Base-by-base conservation (phyloP, 2,797 vertebrate species). In the Acrossocheilus fasciatus region DNA sequence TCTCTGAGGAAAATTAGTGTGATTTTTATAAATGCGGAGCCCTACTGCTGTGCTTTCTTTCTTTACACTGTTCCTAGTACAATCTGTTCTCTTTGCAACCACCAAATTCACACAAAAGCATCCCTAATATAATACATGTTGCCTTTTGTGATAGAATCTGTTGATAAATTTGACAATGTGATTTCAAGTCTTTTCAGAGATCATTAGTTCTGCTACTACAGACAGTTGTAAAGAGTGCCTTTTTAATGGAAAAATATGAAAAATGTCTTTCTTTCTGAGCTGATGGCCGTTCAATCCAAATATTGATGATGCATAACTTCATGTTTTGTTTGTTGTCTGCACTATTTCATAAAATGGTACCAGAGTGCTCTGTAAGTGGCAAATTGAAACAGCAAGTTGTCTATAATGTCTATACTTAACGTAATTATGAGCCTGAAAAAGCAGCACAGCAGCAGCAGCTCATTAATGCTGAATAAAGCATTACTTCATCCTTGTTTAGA, bases 401-500 rank as follows among this genome's bases (percentile, higher is more conserved):
- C 50, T 54, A 39, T 81, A 81, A 81, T 23, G 26, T 59, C 68
- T 54, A 30, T 41, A 70, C 23, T 6, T 72, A n/a, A 36, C 1
- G 14, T 57, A 73, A 83, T 20, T 36, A 47, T 4, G 20, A 34
- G 26, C 11, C 5, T 43, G 17, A 85, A 70, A 62, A 79, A 57
- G 18, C 14, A 47, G 14, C 26, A 23, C 7, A 45, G 68, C n/a
- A 23, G n/a, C 18, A 43, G n/a, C 18, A 43, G 50, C 39, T 79
- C 41, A 73, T 59, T 80, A 70, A 73, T 73, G 76, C 84, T 72
- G 76, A 73, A 45, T 80, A 72, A 62, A 54, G 36, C 18, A 69
- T 62, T 15, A 69, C 50, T 85, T 59, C 18, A 45, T 17, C 26
- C 75, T 43, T 68, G 50, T 59, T 52, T 79, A 43, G 26, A 80